Evolutionary conservation across 2,888 invertebrate genomes (phyloP).

Genomic region (Troilus luridus): DNA sequence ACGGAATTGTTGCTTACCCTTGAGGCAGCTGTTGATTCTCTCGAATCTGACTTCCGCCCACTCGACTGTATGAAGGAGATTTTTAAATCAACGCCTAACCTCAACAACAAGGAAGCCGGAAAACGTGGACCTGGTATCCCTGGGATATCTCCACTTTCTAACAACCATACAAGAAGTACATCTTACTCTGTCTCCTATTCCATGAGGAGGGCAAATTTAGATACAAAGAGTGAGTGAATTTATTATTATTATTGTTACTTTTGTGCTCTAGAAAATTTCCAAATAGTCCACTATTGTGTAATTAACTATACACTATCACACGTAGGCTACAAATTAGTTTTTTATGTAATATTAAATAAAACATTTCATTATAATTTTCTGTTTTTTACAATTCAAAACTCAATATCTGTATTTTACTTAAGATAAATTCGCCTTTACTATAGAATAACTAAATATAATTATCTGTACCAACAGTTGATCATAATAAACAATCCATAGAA

Average conservation of each 20-base stretch:
- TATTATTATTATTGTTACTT: not conserved
- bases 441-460: not conserved
- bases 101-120: conserved; percentile 84
- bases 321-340: not conserved
- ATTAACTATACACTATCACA: not conserved
- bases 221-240: conserved; percentile 54
- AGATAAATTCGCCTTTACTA: no score
- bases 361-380: no score
- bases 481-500: no score
- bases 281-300: not conserved
- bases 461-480: not conserved
- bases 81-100: conserved; percentile 95
- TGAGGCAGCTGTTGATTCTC: conserved; percentile 94
- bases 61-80: conserved; percentile 95
- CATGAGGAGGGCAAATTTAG: conserved; percentile 79
- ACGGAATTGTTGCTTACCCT: conserved; percentile 95
- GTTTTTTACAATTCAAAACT: no score
- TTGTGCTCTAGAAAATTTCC: not conserved
- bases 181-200: conserved; percentile 93
- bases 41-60: conserved; percentile 92
- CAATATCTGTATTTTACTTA: no score
- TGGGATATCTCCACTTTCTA: conserved; percentile 66
- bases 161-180: conserved; percentile 77
- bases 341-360: no score
- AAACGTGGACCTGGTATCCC: conserved; percentile 69